Evolutionary conservation across 2,113 vertebrate species (phyloP), one percentile per base, ranked within the genome.

Genomic region (Datnioides undecimradiatus): DNA sequence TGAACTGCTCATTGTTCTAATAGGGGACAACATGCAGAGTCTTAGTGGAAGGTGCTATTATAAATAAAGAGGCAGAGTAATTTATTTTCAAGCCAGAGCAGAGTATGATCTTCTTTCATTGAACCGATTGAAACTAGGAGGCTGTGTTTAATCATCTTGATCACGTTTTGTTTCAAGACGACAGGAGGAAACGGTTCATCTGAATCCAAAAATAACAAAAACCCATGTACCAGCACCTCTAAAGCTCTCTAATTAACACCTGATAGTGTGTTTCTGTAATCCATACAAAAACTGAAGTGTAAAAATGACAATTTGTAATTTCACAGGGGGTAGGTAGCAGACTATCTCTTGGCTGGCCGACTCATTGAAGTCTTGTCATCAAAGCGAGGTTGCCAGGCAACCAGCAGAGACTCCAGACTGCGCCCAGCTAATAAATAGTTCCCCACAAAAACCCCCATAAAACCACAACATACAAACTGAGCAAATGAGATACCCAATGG

Each of bases 1-100:
- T 72, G 41, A 70, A 29, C 46, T 5, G 19, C 29, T 64, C 49
- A 70, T 59, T 54, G 63, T 67, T 84, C 48, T 40, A 54, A 51
- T 55, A 31, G 29, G 52, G 68, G 36, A 64, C 34, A 73, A 43
- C 46, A 57, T 49, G 58, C 0, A 4, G 49, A 73, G 67, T 58
- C 40, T n/a, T 46, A 34, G 29, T 59, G 31, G n/a, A 41, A 59
- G 41, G 64, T 23, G 6, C 21, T 55, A 54, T 45, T 57, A 33
- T 45, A 13, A 63, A 63, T 29, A 63, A 40, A n/a, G 34, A 63
- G 29, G 46, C 12, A 36, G 16, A 43, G 49, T 25, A 9, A 16
- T 62, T 63, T 60, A 7, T 59, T 58, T 57, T 57, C 23, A 25
- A 40, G 14, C 38, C 19, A 43, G 25, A 74, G 9, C 64, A 69